A percentile compares a stretch with the other conserved stretches of the same genome.
Conservation (phyloP, 2,797 vertebrate species). For the Ceyx erithaca region DNA sequence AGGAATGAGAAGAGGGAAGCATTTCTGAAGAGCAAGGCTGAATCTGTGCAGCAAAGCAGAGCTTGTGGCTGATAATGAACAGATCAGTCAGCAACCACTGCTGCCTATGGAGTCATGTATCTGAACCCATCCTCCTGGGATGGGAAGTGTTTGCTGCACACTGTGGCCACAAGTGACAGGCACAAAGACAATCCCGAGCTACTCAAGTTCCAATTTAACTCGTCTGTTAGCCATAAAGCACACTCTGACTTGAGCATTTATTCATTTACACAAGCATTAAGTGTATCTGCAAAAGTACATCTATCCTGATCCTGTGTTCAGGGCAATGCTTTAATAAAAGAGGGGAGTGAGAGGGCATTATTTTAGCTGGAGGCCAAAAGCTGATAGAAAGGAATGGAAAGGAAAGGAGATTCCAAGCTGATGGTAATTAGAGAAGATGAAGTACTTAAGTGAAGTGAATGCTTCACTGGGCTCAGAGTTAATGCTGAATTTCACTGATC, state of each 20-base stretch:
- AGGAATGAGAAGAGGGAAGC: neutral
- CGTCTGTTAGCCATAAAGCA: neutral
- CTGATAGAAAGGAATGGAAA: slow-evolving; percentile 11
- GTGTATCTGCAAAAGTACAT: neutral
- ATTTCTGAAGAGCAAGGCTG: neutral
- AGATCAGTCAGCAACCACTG: neutral
- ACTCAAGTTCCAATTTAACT: neutral
- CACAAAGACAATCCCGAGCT: neutral
- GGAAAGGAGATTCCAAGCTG: neutral
- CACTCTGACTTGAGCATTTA: neutral
- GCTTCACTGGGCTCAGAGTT: neutral
- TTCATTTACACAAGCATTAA: neutral
- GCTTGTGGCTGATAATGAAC: neutral
- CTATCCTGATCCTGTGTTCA: neutral
- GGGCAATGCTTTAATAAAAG: neutral
- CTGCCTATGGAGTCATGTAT: neutral
- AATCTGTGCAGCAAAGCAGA: neutral
- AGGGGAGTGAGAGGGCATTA: neutral
- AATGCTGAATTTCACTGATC: slow-evolving; percentile 22
- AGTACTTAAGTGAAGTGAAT: slow-evolving; percentile 21
- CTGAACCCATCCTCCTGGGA: neutral
- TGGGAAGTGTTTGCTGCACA: neutral
- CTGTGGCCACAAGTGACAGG: fast-evolving
- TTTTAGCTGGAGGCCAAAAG: slow-evolving; percentile 36
- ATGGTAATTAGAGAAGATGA: slow-evolving; percentile 22